Conservation (phyloP, 35 echinoderm and acorn worm species). For the Eucidaris tribuloides region DNA sequence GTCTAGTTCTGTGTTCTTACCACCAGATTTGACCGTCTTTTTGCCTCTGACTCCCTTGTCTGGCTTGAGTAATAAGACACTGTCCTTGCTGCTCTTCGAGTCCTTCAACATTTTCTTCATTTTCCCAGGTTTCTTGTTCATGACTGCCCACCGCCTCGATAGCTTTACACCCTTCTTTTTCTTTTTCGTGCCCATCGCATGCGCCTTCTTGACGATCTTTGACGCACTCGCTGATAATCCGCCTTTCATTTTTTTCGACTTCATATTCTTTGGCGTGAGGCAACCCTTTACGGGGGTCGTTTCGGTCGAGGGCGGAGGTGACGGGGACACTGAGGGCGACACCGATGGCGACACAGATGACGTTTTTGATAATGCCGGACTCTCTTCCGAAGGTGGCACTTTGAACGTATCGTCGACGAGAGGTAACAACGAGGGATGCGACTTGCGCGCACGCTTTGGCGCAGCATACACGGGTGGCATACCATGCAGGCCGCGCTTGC, state of each 20-base stretch:
- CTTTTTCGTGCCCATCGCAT: constrained; percentile 61
- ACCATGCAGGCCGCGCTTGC: constrained; percentile 83
- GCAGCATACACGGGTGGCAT: constrained; percentile 88
- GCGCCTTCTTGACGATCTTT: constrained; percentile 78
- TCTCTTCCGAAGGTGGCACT: constrained; percentile 11
- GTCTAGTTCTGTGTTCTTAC: too few species aligned
- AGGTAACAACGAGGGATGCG: constrained; percentile 14
- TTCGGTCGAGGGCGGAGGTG: constrained; percentile 1
- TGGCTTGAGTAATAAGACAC: too few species aligned
- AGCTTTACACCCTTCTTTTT: constrained; percentile 55
- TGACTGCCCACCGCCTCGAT: neutral
- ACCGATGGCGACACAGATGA: too few species aligned
- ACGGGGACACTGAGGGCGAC: constrained; percentile 12
- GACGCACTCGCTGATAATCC: constrained; percentile 85
- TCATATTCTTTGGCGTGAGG: constrained; percentile 50
- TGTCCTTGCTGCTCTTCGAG: too few species aligned
- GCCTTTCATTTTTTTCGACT: constrained; percentile 46
- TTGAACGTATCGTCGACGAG: neutral
- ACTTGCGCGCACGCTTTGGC: constrained; percentile 68
- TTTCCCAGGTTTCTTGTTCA: constrained; percentile 52
- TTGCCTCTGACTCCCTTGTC: too few species aligned
- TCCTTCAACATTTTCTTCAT: too few species aligned
- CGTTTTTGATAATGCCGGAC: constrained; percentile 4
- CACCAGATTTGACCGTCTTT: too few species aligned
- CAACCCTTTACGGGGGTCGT: constrained; percentile 17